Conservation (phyloP, 1,140 invertebrate species). For the Trichoplusia ni region DNA sequence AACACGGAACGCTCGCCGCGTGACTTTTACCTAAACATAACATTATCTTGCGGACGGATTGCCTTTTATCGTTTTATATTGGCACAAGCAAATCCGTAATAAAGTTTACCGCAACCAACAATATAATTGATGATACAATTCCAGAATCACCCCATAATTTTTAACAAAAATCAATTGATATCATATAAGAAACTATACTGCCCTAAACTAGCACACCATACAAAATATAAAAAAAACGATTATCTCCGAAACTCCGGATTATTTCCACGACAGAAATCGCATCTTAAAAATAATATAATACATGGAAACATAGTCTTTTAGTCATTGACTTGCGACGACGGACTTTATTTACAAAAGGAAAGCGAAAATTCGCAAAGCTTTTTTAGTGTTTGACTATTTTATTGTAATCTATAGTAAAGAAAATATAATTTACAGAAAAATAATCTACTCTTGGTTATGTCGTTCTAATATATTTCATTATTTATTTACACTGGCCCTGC, state of each 20-base stretch:
- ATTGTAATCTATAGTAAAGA: not conserved
- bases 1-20: no score
- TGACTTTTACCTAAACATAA: not conserved
- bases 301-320: slow-evolving; percentile 40
- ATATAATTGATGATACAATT: not conserved
- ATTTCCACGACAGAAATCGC: slow-evolving; percentile 40
- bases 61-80: no score
- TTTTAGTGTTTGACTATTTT: not conserved
- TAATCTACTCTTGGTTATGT: not conserved
- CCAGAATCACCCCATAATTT: not conserved
- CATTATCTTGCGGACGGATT: no score
- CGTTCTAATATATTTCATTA: not conserved
- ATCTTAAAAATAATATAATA: slow-evolving; percentile 54
- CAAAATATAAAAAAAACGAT: slow-evolving; percentile 31
- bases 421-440: no score
- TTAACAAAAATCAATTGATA: not conserved
- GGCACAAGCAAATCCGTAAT: no score
- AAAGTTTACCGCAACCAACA: no score
- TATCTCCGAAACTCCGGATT: slow-evolving; percentile 61
- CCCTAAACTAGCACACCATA: not conserved
- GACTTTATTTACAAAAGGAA: not conserved
- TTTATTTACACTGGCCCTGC: not conserved
- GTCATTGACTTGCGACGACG: not conserved
- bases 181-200: no score
- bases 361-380: slow-evolving; percentile 16